These are phyloP conservation scores for Paelopatides confundens DNA, from an alignment of 53 echinoderm and acorn worm genomes.

Conservation along the genomic window DNA sequence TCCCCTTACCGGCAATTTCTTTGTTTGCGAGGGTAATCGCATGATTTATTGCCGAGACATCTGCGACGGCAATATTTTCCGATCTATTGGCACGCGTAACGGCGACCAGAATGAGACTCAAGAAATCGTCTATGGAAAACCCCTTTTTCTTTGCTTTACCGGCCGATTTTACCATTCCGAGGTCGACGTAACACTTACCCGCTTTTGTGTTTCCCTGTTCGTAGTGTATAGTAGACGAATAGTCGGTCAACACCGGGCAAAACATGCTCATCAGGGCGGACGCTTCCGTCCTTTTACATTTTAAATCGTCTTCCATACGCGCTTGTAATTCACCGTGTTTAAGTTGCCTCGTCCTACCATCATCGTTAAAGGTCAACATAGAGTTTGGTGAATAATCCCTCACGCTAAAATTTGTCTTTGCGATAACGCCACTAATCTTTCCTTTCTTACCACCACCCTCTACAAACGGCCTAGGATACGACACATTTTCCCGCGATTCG, in stretches of 20 bases:
- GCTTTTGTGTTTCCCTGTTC: background rate
- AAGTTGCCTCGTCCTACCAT: background rate
- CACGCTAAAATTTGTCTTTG: background rate
- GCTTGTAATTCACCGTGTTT: background rate
- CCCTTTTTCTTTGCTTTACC: background rate
- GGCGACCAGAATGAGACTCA: background rate
- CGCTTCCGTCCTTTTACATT: background rate
- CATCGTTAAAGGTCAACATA: background rate
- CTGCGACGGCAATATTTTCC: background rate
- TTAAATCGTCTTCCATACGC: background rate
- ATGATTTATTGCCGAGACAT: background rate
- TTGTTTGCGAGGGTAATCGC: background rate
- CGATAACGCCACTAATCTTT: background rate
- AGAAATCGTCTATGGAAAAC: background rate
- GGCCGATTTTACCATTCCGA: background rate
- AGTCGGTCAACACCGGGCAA: background rate
- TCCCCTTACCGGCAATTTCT: background rate
- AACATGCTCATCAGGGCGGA: background rate
- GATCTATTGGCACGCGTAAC: background rate
- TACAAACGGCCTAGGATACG: background rate
- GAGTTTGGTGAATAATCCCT: background rate
- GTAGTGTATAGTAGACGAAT: slow-evolving; percentile 12
- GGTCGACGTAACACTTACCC: background rate
- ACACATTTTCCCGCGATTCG: background rate
- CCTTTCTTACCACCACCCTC: background rate